Evolutionary conservation across 2,797 vertebrate genomes (phyloP), one percentile per base, ranked within the genome.

Genomic region (Malurus splendens): DNA sequence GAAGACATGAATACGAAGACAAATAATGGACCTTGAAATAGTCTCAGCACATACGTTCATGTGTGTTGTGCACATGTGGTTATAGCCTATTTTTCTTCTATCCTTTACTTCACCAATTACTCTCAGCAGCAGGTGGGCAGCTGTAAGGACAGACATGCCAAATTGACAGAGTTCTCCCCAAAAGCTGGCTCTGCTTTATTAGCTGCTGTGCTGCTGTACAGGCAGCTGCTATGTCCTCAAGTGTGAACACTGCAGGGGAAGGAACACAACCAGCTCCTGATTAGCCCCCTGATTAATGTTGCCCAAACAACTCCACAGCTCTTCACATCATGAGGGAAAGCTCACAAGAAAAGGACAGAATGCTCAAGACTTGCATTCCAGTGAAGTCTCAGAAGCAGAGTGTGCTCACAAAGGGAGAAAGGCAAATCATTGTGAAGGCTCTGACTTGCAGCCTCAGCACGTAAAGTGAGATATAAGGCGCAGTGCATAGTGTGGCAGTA

Each of bases 371-470:
- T 41, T 74, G 54, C 42, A 52, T 45, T 42, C 8, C 36, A 72
- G 65, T 17, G 33, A 48, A 85, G 57, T 12, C 59, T 78, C 71
- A 20, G 45, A 56, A 87, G 47, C 45, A 33, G 56, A 0, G 15
- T 2, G 6, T 16, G 77, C 67, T 36, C 55, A 54, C 25, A 65
- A 59, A 82, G 15, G 25, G 60, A 78, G 32, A 80, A 72, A 74
- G 30, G 48, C 72, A 84, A 48, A 76, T 61, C 13, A 56, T 75
- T 87, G 48, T 16, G n/a, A 83, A 84, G 83, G n/a, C 55, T 87
- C 68, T 57, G 78, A 92, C 73, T 22, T 9, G 55, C 78, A 92
- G 66, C 24, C 74, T 86, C 57, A 77, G 81, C 72, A 71, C 36
- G 44, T 56, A 9, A 74, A 83, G 61, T 20, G 76, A 77, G 75